phyloP scores from a whole-genome alignment of 1,140 invertebrate species.

The Dreissena rostriformis region DNA sequence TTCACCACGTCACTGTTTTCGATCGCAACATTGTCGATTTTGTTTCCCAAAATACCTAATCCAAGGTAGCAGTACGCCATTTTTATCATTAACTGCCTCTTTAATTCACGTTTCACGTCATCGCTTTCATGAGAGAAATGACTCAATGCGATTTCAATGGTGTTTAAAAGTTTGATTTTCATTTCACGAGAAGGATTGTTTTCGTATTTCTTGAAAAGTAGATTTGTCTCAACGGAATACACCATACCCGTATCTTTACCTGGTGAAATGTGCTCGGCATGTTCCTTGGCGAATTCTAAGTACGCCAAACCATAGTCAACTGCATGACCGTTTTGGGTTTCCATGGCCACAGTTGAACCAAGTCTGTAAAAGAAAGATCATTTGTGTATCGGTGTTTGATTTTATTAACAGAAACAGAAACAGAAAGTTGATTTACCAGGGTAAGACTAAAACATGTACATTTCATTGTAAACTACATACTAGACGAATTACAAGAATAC shows the following conservation, averaged over 20 bases:
- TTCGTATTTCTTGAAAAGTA: slow-evolving; percentile 37
- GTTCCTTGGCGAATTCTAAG: slow-evolving; percentile 30
- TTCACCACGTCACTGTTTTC: neutral
- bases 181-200: slow-evolving; percentile 10
- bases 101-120: slow-evolving; percentile 29
- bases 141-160: slow-evolving; percentile 22
- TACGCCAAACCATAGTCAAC: slow-evolving; percentile 36
- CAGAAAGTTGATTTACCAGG: too few relatives aligned
- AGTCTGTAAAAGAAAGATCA: slow-evolving; percentile 1
- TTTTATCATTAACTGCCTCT: slow-evolving; percentile 37
- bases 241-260: slow-evolving; percentile 52
- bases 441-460: neutral
- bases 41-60: slow-evolving; percentile 38
- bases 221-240: slow-evolving; percentile 46
- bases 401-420: too few relatives aligned
- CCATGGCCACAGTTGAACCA: slow-evolving; percentile 38
- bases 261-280: slow-evolving; percentile 29
- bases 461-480: neutral
- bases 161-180: slow-evolving; percentile 34
- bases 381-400: too few relatives aligned
- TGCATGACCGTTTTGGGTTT: neutral
- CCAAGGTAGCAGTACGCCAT: slow-evolving; percentile 48
- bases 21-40: neutral
- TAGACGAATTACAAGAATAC: neutral
- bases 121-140: slow-evolving; percentile 37